Evolutionary conservation across 2,888 invertebrate genomes (phyloP).

Genomic region (Cephus nigrinus): DNA sequence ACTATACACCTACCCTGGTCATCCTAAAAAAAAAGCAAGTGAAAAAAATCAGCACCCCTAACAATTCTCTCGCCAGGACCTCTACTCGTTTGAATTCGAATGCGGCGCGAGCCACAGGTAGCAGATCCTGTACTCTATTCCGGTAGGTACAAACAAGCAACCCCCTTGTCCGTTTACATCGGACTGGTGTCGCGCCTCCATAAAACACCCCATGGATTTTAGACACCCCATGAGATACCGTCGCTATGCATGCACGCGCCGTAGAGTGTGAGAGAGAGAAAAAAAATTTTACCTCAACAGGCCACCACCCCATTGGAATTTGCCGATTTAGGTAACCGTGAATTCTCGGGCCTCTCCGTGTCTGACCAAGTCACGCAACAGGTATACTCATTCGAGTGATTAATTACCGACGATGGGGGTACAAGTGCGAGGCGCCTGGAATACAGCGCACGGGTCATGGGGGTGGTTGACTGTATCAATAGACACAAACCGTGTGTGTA

Average conservation of each 20-base stretch:
- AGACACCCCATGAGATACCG: not conserved
- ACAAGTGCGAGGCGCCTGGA: not conserved
- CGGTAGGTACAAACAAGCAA: not conserved
- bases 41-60: not conserved
- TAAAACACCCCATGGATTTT: not conserved
- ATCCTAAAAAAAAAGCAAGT: not conserved
- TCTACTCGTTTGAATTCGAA: constrained; percentile 52
- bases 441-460: not conserved
- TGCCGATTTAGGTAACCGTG: not conserved
- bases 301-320: not conserved
- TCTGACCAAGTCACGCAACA: constrained; percentile 1
- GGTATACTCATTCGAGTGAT: constrained; percentile 39
- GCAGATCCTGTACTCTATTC: constrained; percentile 25
- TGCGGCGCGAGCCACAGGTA: constrained; percentile 59
- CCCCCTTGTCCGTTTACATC: not conserved
- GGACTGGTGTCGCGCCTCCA: not conserved
- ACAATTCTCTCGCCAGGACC: not conserved
- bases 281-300: not conserved
- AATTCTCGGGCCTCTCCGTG: not conserved
- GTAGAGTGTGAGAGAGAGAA: not conserved
- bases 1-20: not conserved
- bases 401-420: constrained; percentile 40
- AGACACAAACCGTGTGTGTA: constrained; percentile 26
- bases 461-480: constrained; percentile 38
- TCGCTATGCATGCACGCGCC: not conserved